These are phyloP conservation scores for Phragmatobia fuliginosa DNA, from an alignment of 2,888 invertebrate genomes.

Conservation along the genomic window DNA sequence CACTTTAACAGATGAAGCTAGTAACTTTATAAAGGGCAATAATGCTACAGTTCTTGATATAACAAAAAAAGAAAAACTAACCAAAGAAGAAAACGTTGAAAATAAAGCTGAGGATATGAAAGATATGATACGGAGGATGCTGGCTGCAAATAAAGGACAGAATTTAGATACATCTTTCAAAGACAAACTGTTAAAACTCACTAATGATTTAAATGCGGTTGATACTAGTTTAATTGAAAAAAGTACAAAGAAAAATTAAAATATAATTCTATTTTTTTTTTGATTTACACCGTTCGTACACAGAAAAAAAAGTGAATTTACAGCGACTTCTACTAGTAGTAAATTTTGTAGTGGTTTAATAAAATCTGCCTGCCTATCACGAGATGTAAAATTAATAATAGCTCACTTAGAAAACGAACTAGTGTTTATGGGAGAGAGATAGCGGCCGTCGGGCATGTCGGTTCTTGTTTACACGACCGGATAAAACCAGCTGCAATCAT, in stretches of 20 bases:
- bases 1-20: conserved; percentile 48
- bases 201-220: conserved; percentile 57
- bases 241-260: conserved; percentile 40
- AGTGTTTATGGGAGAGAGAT: conserved; percentile 57
- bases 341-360: not conserved
- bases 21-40: conserved; percentile 62
- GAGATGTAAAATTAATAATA: conserved; percentile 53
- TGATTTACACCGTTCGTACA: not conserved
- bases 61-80: conserved; percentile 29
- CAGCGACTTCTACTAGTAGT: not conserved
- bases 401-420: conserved; percentile 55
- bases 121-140: conserved; percentile 65
- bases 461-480: conserved; percentile 54
- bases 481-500: conserved; percentile 35
- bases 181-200: conserved; percentile 58
- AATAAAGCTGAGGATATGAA: conserved; percentile 60
- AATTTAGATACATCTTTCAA: conserved; percentile 61
- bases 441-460: conserved; percentile 48
- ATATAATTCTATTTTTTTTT: not conserved
- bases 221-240: conserved; percentile 55
- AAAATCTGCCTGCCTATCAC: conserved; percentile 6
- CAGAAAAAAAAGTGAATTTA: not conserved
- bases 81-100: conserved; percentile 26
- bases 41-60: conserved; percentile 76
- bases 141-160: conserved; percentile 54